Conservation (phyloP, 2,113 vertebrate genomes). For the Gorilla gorilla region DNA sequence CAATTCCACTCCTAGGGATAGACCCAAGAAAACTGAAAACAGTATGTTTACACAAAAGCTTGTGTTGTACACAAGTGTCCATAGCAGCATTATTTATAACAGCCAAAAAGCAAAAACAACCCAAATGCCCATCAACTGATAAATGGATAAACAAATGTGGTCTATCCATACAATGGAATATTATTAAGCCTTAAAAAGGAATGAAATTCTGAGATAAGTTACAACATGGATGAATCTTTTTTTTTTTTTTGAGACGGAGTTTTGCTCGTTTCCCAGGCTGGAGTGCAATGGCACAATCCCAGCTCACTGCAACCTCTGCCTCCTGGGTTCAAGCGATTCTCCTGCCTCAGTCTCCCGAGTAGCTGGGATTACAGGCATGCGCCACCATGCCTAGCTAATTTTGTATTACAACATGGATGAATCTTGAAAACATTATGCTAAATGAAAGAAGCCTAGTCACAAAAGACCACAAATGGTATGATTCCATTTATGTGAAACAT, state of each 20-base stretch:
- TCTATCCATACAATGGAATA: background rate
- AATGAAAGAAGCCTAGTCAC: background rate
- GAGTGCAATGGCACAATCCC: too few relatives aligned
- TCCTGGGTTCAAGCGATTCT: too few relatives aligned
- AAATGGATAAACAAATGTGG: background rate
- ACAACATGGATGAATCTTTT: background rate
- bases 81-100: background rate
- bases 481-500: background rate
- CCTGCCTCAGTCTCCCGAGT: too few relatives aligned
- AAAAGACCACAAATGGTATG: background rate
- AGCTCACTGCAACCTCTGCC: too few relatives aligned
- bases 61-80: background rate
- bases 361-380: too few relatives aligned
- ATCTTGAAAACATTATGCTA: background rate
- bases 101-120: background rate
- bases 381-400: too few relatives aligned
- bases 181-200: background rate
- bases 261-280: too few relatives aligned
- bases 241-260: too few relatives aligned
- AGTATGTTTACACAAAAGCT: background rate
- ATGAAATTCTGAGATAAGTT: background rate
- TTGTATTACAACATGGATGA: background rate
- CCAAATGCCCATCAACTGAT: background rate
- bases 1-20: background rate
- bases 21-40: background rate